Base-by-base conservation (phyloP, 2,888 invertebrate species). In the Stenodema calcarata region DNA sequence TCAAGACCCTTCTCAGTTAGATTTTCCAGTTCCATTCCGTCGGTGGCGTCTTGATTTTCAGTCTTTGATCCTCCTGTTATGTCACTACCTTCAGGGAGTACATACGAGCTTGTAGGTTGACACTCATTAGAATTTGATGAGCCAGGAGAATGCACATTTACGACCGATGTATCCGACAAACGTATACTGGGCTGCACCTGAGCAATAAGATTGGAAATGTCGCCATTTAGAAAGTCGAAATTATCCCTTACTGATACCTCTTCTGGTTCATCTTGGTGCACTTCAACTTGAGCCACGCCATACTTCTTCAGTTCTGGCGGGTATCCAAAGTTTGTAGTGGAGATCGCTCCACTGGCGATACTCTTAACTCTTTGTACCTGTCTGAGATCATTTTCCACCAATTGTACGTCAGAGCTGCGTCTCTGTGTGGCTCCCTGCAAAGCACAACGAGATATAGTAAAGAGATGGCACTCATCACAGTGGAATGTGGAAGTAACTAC, bases 161-260 rank as follows among this genome's bases (percentile, higher is more conserved):
- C 78, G 4, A 44, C 78, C 9, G 78, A 78, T 3, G 44, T 44
- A 23, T 78, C 78, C 78, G 44, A 78, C n/a, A 18, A 41, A 44
- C 78, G 44, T 41, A 78, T 78, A 44, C 14, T 44, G 11, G 78
- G 78, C 27, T 78, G 78, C 23, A 78, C 78, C 12, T 44, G 78
- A 18, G 78, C 78, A 16, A 78, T 78, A 4, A 78, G 41, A 27
- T 23, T 44, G 6, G 78, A 44, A 4, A 78, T 44, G 23, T 78
- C 78, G 0, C 78, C 78, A 44, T 78, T 44, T 23, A 78, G 27
- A 14, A 78, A 42, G 18, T 78, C 78, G 16, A 73, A 30, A 6
- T 30, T 62, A 27, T 62, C 27, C 23, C 12, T 62, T 0, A 1
- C 23, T 6, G 62, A 62, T 62, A 1, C 12, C 11, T 9, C 18